A percentile compares a stretch with the other conserved stretches of the same genome.
Conservation (phyloP, 2,113 vertebrate genomes). For the Cheirogaleus medius region DNA sequence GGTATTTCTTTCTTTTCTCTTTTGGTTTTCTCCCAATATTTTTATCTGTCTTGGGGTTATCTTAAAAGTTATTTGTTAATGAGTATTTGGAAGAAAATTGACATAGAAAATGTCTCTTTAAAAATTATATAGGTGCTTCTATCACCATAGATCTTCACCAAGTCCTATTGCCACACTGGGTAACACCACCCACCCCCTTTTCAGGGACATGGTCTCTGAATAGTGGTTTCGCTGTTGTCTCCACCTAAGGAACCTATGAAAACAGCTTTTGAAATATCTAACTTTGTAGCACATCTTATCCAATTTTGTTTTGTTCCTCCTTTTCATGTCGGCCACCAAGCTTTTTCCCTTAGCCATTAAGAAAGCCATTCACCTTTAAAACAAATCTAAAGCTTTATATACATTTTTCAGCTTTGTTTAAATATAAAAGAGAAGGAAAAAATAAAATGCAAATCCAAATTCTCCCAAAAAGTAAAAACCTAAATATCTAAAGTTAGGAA, state of each 20-base stretch:
- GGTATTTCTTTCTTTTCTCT: not conserved
- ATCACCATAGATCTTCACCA: not conserved
- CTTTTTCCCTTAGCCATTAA: not conserved
- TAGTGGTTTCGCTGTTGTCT: not conserved
- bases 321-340: not conserved
- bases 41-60: slow-evolving; percentile 16
- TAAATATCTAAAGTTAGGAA: not conserved
- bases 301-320: slow-evolving; percentile 44
- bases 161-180: not conserved
- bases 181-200: not conserved
- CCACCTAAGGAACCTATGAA: not conserved
- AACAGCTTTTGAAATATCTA: not conserved
- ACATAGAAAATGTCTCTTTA: slow-evolving; percentile 13
- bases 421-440: not conserved
- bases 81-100: not conserved
- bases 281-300: not conserved
- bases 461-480: not conserved
- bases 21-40: not conserved
- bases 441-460: slow-evolving; percentile 33
- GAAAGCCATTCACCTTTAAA: not conserved
- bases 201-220: not conserved
- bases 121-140: not conserved
- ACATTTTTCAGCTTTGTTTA: slow-evolving; percentile 23
- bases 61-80: slow-evolving; percentile 31
- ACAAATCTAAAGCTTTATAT: not conserved